Conservation (phyloP, 53 echinoderm and acorn worm genomes). For the Luidia sarsii region DNA sequence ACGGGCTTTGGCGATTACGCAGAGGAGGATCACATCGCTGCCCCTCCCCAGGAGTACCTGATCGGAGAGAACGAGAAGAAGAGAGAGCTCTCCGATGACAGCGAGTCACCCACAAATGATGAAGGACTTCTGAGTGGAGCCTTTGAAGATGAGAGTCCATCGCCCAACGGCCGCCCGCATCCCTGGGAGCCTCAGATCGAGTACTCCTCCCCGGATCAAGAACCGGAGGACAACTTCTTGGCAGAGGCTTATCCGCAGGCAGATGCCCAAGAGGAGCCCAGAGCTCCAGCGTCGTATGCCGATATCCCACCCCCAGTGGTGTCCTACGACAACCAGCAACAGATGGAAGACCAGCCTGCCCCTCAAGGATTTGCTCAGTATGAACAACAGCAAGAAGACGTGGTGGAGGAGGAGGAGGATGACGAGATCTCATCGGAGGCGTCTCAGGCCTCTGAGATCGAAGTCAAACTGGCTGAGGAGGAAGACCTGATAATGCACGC, state of each 20-base stretch:
- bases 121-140: slow-evolving; percentile 22
- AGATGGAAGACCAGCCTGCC: slow-evolving; percentile 27
- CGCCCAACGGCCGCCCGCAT: slow-evolving; percentile 70
- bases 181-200: slow-evolving; percentile 90
- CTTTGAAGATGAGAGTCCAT: slow-evolving; percentile 68
- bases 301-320: slow-evolving; percentile 54
- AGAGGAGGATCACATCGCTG: slow-evolving; percentile 56
- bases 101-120: slow-evolving; percentile 59
- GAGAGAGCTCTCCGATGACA: slow-evolving; percentile 39
- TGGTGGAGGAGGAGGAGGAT: slow-evolving; percentile 62
- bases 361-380: slow-evolving; percentile 17
- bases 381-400: slow-evolving; percentile 61
- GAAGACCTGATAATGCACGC: slow-evolving; percentile 17
- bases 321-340: slow-evolving; percentile 50
- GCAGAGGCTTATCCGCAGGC: slow-evolving; percentile 40
- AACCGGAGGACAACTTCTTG: slow-evolving; percentile 28
- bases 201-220: slow-evolving; percentile 56
- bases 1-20: slow-evolving; percentile 64
- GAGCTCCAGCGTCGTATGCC: slow-evolving; percentile 8
- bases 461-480: slow-evolving; percentile 63
- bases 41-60: background rate
- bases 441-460: slow-evolving; percentile 93
- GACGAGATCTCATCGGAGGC: slow-evolving; percentile 90
- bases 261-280: slow-evolving; percentile 27
- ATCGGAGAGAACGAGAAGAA: slow-evolving; percentile 15